Evolutionary conservation across 2,113 vertebrate species (phyloP).

Genomic region (Halcyon malimbica): DNA sequence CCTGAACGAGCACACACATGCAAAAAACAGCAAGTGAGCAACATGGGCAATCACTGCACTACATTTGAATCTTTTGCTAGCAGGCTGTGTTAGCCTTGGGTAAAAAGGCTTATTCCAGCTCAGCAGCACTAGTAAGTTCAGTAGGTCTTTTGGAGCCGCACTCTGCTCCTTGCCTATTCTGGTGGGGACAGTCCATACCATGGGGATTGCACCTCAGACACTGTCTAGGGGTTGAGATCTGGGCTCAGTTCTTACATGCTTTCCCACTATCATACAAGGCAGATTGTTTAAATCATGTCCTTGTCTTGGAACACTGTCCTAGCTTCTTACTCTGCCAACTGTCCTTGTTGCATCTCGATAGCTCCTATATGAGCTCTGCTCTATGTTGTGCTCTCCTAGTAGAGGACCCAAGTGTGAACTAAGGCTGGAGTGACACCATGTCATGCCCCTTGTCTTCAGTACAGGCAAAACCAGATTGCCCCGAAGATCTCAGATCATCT

Average conservation of each 20-base stretch:
- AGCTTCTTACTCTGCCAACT: not conserved
- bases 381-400: not conserved
- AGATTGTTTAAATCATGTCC: not conserved
- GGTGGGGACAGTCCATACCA: not conserved
- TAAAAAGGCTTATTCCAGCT: not conserved
- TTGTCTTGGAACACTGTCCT: not conserved
- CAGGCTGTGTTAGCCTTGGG: not conserved
- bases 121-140: fast-evolving
- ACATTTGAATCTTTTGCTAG: not conserved
- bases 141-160: not conserved
- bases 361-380: not conserved
- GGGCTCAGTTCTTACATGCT: fast-evolving
- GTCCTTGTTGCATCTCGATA: not conserved
- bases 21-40: fast-evolving
- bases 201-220: not conserved
- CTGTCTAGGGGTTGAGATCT: fast-evolving
- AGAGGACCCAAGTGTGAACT: not conserved
- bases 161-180: not conserved
- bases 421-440: not conserved
- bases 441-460: not conserved
- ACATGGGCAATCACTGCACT: not conserved
- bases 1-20: not conserved
- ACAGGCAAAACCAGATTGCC: not conserved
- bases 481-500: not conserved
- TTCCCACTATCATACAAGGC: not conserved